phyloP scores from a whole-genome alignment of 2,888 invertebrate species.

The Argyra leucocephala region DNA sequence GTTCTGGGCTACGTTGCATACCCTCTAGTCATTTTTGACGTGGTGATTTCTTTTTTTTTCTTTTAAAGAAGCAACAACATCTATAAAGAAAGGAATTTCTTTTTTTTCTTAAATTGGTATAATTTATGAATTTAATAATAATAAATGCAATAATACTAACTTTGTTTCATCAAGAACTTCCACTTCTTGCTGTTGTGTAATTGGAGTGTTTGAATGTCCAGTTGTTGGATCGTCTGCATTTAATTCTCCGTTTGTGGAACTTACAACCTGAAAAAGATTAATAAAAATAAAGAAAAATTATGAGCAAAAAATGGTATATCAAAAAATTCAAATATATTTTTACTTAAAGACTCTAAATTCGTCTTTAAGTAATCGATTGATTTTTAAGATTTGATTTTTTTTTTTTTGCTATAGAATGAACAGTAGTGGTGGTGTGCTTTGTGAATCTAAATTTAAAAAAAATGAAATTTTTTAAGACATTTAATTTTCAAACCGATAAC shows the following conservation, averaged over 20 bases:
- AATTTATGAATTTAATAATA: conserved; percentile 17
- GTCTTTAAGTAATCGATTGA: too few relatives aligned
- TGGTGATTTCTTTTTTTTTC: conserved; percentile 96
- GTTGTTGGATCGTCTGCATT: conserved; percentile 92
- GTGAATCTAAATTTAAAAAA: too few relatives aligned
- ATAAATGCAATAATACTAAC: conserved; percentile 59
- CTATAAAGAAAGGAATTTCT: conserved; percentile 46
- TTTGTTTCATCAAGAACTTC: conserved; percentile 96
- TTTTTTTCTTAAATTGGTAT: conserved; percentile 23
- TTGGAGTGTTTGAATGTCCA: conserved; percentile 94
- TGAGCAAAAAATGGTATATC: not conserved
- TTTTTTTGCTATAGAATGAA: too few relatives aligned
- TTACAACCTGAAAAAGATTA: conserved; percentile 67
- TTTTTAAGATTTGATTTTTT: too few relatives aligned
- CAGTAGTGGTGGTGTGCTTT: too few relatives aligned
- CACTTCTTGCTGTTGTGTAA: conserved; percentile 86
- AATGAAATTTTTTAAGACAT: too few relatives aligned
- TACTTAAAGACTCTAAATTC: too few relatives aligned
- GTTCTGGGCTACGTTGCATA: conserved; percentile 55
- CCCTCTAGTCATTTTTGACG: conserved; percentile 81
- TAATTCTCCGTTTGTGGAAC: conserved; percentile 92
- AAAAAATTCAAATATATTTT: conserved; percentile 13
- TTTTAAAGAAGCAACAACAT: conserved; percentile 98
- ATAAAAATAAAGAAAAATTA: conserved; percentile 11
- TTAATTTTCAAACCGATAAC: too few relatives aligned